Evolutionary conservation across 2,888 invertebrate genomes (phyloP).

Genomic region (Lacanobia oleracea): DNA sequence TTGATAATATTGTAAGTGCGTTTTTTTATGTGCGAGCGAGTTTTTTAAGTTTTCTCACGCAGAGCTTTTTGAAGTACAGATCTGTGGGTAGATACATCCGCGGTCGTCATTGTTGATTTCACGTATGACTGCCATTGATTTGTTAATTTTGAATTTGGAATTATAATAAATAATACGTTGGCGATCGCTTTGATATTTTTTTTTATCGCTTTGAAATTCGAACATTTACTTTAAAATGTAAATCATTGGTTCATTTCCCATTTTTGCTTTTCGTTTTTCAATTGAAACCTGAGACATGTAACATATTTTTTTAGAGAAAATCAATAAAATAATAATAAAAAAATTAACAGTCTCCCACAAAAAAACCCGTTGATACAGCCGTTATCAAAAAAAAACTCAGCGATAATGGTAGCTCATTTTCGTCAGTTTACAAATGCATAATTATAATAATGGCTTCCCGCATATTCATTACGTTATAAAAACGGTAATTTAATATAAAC

Average conservation of each 20-base stretch:
- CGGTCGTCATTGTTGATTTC: conserved; percentile 74
- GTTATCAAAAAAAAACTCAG: conserved; percentile 72
- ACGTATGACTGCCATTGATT: conserved; percentile 82
- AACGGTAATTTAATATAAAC: conserved; percentile 90
- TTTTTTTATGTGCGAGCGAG: conserved; percentile 87
- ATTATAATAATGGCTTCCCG: conserved; percentile 81
- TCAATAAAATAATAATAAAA: neutral
- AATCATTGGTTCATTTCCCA: neutral
- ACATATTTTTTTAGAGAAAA: neutral
- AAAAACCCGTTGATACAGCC: conserved; percentile 66
- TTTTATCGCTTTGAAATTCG: neutral
- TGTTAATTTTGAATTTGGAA: conserved; percentile 65
- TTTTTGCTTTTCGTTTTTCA: neutral
- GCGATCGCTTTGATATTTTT: conserved; percentile 43
- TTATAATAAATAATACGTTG: conserved; percentile 47
- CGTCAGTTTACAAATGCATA: conserved; percentile 81
- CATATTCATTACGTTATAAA: conserved; percentile 88
- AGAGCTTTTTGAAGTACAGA: conserved; percentile 82
- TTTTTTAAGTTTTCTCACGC: conserved; percentile 90
- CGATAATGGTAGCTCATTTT: conserved; percentile 85
- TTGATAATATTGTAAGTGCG: conserved; percentile 85
- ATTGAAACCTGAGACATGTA: neutral
- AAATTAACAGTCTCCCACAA: conserved; percentile 30
- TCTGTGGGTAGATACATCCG: conserved; percentile 91
- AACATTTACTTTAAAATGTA: neutral